Evolutionary conservation across 2,797 vertebrate species (phyloP).

Genomic region (Apogon hyalosoma): DNA sequence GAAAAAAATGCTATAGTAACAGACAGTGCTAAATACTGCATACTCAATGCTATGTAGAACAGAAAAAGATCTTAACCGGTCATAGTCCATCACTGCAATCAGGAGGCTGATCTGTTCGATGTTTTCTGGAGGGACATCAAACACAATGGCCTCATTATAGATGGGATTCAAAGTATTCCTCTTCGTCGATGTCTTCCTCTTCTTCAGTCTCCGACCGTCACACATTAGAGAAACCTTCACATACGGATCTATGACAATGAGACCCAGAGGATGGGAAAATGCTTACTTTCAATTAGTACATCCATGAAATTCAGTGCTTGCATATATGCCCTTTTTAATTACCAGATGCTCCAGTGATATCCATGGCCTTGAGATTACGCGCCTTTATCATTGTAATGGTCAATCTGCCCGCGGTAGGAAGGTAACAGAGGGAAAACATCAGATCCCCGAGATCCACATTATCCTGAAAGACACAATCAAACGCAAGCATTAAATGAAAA

Average conservation of each 20-base stretch:
- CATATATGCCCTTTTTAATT: slow-evolving; percentile 45
- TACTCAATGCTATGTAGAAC: background rate
- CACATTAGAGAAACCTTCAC: slow-evolving; percentile 99
- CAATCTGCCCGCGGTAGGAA: slow-evolving; percentile 96
- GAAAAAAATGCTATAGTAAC: background rate
- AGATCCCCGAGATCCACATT: slow-evolving; percentile 98
- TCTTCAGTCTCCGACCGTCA: slow-evolving; percentile 95
- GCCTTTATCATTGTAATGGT: slow-evolving; percentile 99
- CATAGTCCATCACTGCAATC: slow-evolving; percentile 99
- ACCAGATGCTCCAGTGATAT: slow-evolving; percentile 99
- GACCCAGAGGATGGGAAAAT: background rate
- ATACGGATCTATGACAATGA: slow-evolving; percentile 90
- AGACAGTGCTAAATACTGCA: slow-evolving; percentile 1
- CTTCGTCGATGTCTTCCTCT: slow-evolving; percentile 98
- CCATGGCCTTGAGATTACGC: slow-evolving; percentile 98
- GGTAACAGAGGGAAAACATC: slow-evolving; percentile 99
- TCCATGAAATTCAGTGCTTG: background rate
- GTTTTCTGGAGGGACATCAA: slow-evolving; percentile 96
- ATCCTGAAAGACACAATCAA: slow-evolving; percentile 86
- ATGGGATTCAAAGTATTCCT: slow-evolving; percentile 97
- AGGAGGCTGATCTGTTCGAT: slow-evolving; percentile 98
- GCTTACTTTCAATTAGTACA: slow-evolving; percentile 24
- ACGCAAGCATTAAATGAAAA: slow-evolving; percentile 2
- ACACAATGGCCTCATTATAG: slow-evolving; percentile 99
- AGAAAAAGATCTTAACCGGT: slow-evolving; percentile 89